Evolutionary conservation across 2,888 invertebrate genomes (phyloP).

Genomic region (Tiliacea citrago): DNA sequence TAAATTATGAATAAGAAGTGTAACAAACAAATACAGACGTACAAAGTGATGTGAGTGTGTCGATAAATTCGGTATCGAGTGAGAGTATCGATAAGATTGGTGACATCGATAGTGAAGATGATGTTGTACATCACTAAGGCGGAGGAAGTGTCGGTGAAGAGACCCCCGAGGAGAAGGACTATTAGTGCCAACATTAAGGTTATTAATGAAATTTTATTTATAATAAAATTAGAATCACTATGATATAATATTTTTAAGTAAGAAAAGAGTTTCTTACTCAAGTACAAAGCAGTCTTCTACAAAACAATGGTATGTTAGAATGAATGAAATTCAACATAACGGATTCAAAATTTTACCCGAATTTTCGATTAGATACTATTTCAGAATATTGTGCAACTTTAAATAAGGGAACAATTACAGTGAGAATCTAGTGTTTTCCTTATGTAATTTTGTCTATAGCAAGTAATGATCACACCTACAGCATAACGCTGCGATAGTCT

Average conservation of each 20-base stretch:
- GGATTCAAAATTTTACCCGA: not conserved
- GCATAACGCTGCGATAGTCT: not conserved
- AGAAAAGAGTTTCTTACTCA: no score
- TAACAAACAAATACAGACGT: conserved; percentile 26
- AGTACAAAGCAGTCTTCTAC: not conserved
- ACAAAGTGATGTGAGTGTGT: conserved; percentile 61
- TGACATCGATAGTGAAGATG: conserved; percentile 73
- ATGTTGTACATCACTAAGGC: conserved; percentile 86
- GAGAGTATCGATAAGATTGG: conserved; percentile 64
- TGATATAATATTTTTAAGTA: not conserved
- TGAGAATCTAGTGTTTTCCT: not conserved
- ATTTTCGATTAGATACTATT: not conserved
- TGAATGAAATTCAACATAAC: no score
- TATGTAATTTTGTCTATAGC: not conserved
- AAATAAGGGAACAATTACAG: not conserved
- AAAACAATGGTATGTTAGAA: no score
- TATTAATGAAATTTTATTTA: conserved; percentile 15
- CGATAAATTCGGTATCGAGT: conserved; percentile 54
- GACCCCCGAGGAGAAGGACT: conserved; percentile 83
- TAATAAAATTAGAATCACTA: not conserved
- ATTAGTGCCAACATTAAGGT: conserved; percentile 88
- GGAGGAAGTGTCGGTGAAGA: conserved; percentile 82
- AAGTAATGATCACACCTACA: not conserved
- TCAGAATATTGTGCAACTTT: not conserved
- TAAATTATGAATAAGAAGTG: conserved; percentile 50